Evolutionary conservation across 2,113 vertebrate species (phyloP).

Genomic region (Dolichotis patagonum): DNA sequence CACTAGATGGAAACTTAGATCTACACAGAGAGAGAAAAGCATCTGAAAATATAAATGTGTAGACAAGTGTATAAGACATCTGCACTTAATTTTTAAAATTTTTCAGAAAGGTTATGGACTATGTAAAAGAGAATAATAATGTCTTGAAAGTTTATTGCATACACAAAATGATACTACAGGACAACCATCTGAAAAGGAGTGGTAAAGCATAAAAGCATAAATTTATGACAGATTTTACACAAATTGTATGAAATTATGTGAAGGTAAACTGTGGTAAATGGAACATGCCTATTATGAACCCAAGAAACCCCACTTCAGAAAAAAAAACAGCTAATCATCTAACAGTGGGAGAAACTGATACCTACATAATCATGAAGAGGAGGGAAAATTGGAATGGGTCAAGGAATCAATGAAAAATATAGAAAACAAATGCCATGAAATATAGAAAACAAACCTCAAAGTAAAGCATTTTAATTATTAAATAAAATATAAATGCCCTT

Average conservation of each 20-base stretch:
- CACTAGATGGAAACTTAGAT: neutral
- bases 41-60: neutral
- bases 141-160: neutral
- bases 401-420: neutral
- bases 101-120: neutral
- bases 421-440: neutral
- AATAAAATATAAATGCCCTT: neutral
- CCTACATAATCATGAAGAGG: neutral
- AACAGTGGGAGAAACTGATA: neutral
- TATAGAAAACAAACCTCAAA: neutral
- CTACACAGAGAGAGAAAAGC: neutral
- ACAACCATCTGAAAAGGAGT: neutral
- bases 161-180: too few species aligned
- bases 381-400: too few species aligned
- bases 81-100: neutral
- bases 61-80: neutral
- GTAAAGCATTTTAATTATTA: neutral
- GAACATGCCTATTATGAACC: neutral
- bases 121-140: neutral
- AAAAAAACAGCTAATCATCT: neutral
- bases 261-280: neutral
- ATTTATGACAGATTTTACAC: neutral
- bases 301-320: neutral
- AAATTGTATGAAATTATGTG: neutral
- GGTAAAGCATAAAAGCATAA: neutral